phyloP scores from a whole-genome alignment of 2,888 invertebrate genomes.

The Norana najaformis region DNA sequence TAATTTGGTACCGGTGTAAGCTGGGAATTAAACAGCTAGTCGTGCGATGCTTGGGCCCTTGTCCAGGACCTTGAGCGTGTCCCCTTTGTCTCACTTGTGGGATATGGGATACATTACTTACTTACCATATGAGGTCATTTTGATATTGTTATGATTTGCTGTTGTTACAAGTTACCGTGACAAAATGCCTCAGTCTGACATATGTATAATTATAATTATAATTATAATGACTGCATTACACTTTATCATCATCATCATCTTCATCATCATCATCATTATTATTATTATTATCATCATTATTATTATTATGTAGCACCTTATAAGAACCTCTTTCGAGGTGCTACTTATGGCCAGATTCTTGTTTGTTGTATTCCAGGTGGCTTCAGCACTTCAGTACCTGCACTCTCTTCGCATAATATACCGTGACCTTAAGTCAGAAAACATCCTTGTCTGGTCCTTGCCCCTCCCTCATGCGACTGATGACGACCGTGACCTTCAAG shows the following conservation, averaged over 20 bases:
- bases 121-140: too few species aligned
- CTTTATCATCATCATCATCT: background rate
- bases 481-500: conserved; percentile 40
- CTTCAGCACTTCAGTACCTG: conserved; percentile 90
- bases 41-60: too few species aligned
- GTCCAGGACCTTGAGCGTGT: too few species aligned
- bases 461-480: conserved; percentile 65
- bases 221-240: background rate
- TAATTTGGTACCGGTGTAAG: too few species aligned
- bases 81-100: too few species aligned
- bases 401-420: conserved; percentile 92
- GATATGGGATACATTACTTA: too few species aligned
- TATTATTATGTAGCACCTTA: background rate
- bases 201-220: background rate
- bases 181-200: too few species aligned
- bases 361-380: conserved; percentile 67
- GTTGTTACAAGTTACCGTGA: too few species aligned
- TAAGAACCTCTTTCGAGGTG: background rate
- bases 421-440: conserved; percentile 88
- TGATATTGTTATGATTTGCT: too few species aligned
- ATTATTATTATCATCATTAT: background rate
- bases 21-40: too few species aligned
- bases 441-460: conserved; percentile 96
- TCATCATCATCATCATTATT: background rate
- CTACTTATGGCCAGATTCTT: background rate